phyloP scores from a whole-genome alignment of 2,113 vertebrate species.

The Platichthys flesus region DNA sequence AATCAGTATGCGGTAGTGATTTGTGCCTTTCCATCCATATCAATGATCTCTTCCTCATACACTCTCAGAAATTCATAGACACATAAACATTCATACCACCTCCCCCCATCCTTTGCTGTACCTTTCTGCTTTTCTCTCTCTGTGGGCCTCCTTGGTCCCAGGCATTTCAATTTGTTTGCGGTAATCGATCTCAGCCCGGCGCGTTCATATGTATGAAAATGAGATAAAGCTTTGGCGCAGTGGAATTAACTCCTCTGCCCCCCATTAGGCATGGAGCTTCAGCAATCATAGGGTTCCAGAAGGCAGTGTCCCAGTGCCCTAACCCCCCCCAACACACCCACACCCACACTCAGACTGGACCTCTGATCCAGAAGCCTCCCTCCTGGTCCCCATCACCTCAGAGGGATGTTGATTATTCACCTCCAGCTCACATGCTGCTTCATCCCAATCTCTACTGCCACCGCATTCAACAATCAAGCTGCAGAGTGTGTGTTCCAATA shows the following conservation, averaged over 20 bases:
- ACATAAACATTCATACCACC: conserved; percentile 40
- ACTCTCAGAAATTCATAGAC: conserved; percentile 72
- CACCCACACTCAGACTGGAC: conserved; percentile 38
- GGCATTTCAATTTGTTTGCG: conserved; percentile 79
- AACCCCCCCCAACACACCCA: neutral
- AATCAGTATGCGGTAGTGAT: conserved; percentile 72
- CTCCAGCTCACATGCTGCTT: conserved; percentile 54
- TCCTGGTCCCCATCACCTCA: conserved; percentile 58
- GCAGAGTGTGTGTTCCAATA: conserved; percentile 8
- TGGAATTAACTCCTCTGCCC: conserved; percentile 80
- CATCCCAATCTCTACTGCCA: conserved; percentile 56
- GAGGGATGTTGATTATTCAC: conserved; percentile 72
- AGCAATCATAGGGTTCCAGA: conserved; percentile 49
- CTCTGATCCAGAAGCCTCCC: conserved; percentile 33
- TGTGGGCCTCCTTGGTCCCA: conserved; percentile 59
- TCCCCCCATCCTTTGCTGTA: conserved; percentile 22
- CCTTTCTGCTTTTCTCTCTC: conserved; percentile 52
- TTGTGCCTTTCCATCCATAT: conserved; percentile 75
- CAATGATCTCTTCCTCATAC: conserved; percentile 68
- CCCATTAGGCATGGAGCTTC: conserved; percentile 74
- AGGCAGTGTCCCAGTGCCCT: conserved; percentile 49
- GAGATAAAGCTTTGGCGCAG: conserved; percentile 70
- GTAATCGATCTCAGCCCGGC: conserved; percentile 77
- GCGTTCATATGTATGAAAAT: conserved; percentile 81
- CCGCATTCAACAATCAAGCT: conserved; percentile 63